Conservation (phyloP, 2,113 vertebrate species). For the Theristicus caerulescens region DNA sequence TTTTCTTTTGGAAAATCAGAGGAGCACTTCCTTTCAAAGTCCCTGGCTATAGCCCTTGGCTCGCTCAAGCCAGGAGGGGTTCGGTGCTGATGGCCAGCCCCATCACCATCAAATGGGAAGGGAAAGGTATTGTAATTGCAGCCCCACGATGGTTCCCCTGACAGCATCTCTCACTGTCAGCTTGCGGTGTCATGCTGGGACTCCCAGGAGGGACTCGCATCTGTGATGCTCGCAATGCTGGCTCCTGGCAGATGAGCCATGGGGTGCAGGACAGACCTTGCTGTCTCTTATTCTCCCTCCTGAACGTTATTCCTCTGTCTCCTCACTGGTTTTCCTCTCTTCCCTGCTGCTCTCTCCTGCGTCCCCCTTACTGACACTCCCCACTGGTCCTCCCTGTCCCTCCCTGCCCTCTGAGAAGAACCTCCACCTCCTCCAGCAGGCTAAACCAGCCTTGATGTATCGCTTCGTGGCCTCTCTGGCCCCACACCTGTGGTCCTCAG, state of each 20-base stretch:
- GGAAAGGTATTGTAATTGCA: neutral
- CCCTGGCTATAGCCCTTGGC: neutral
- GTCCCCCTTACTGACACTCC: neutral
- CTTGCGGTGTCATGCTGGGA: accelerated
- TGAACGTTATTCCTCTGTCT: neutral
- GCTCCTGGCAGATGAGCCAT: neutral
- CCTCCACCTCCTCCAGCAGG: neutral
- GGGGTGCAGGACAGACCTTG: neutral
- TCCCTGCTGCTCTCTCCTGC: neutral
- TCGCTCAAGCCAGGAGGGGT: neutral
- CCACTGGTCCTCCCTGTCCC: neutral
- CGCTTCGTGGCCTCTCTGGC: neutral
- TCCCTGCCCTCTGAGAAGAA: neutral
- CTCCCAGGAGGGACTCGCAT: neutral
- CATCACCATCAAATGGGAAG: neutral
- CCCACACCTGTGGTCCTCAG: neutral
- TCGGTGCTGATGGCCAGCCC: neutral
- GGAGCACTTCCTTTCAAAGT: neutral
- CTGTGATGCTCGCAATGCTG: neutral
- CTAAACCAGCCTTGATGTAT: neutral
- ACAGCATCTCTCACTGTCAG: neutral
- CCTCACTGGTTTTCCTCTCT: neutral
- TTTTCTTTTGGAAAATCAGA: neutral
- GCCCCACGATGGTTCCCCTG: neutral
- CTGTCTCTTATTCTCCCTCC: neutral